Percentiles rank a stretch among this genome's conserved stretches.
Evolutionary conservation across 2,888 invertebrate genomes (phyloP).

Genomic region (Drosophila mulleri): DNA sequence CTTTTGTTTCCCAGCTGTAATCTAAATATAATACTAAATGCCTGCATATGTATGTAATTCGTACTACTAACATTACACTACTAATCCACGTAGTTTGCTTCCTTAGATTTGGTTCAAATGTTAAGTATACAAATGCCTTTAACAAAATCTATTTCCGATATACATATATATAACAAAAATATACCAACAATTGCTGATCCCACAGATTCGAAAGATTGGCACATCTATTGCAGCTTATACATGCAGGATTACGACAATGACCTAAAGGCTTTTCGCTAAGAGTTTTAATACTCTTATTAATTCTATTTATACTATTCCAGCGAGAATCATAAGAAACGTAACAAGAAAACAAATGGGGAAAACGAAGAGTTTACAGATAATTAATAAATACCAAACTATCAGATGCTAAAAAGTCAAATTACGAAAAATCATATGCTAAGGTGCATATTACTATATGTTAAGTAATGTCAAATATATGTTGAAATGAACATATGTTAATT

Average conservation of each 20-base stretch:
- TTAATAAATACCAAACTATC: neutral
- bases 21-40: conserved; percentile 18
- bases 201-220: conserved; percentile 77
- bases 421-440: neutral
- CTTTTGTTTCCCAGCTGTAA: conserved; percentile 29
- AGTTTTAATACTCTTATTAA: neutral
- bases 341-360: conserved; percentile 2
- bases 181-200: conserved; percentile 52
- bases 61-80: conserved; percentile 14
- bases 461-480: neutral
- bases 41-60: conserved; percentile 4
- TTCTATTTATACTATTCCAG: conserved; percentile 22
- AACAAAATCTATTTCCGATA: conserved; percentile 9
- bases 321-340: conserved; percentile 1
- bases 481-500: too few relatives aligned
- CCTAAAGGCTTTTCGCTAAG: conserved; percentile 24
- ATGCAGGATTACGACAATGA: conserved; percentile 54
- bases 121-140: conserved; percentile 1
- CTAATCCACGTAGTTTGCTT: conserved; percentile 39
- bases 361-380: conserved; percentile 6
- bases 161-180: conserved; percentile 12
- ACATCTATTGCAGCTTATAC: conserved; percentile 64
- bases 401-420: neutral
- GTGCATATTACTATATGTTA: neutral
- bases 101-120: conserved; percentile 20